Evolutionary conservation across 2,113 vertebrate genomes (phyloP).

Genomic region (Ptilonorhynchus violaceus): DNA sequence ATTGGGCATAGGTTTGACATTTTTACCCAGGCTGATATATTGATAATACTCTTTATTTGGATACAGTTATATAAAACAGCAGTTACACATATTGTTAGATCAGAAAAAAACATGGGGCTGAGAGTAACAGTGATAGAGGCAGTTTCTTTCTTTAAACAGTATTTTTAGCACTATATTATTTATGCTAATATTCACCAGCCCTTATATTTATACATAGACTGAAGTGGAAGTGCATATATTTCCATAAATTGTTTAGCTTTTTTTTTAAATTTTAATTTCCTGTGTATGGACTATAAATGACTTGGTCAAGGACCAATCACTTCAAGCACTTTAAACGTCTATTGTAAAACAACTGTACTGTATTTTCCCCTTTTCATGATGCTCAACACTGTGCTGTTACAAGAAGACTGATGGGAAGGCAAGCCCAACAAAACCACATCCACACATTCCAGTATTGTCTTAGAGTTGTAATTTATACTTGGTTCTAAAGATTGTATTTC

Average conservation of each 20-base stretch:
- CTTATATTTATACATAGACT: background rate
- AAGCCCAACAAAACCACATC: background rate
- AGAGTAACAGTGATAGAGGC: background rate
- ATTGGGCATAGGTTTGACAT: background rate
- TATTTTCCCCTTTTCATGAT: background rate
- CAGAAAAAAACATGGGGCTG: background rate
- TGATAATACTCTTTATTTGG: background rate
- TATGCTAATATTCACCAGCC: background rate
- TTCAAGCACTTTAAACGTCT: background rate
- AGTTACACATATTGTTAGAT: background rate
- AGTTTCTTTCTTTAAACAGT: background rate
- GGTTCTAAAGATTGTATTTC: background rate
- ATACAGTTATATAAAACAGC: background rate
- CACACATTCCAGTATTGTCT: background rate
- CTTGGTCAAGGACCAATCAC: background rate
- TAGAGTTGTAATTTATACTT: background rate
- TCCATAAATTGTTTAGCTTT: background rate
- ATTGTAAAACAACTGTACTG: background rate
- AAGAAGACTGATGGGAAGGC: background rate
- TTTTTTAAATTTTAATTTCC: background rate
- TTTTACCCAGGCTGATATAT: background rate
- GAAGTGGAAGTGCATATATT: background rate
- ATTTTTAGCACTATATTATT: background rate
- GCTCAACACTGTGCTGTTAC: rapidly evolving
- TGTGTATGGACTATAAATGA: background rate